A percentile compares a stretch with the other conserved stretches of the same genome.
phyloP scores from a whole-genome alignment of 2,113 vertebrate species.

The Oxyruncus cristatus region DNA sequence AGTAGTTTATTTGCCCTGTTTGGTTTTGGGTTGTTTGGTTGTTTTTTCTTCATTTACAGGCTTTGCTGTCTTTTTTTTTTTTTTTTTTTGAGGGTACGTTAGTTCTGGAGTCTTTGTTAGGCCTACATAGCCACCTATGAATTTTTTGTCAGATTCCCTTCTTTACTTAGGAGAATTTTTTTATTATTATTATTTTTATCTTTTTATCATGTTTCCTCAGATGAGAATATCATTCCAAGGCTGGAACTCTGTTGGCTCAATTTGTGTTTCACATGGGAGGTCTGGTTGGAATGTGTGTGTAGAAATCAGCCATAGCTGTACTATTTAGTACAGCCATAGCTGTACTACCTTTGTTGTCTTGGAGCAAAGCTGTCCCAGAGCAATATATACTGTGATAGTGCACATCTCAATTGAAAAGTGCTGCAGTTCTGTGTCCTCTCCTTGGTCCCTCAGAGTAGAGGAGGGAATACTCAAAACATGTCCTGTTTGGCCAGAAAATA shows the following conservation, averaged over 20 bases:
- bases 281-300: neutral
- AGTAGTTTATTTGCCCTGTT: neutral
- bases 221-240: neutral
- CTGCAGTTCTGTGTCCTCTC: neutral
- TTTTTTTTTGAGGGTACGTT: neutral
- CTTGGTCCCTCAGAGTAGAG: neutral
- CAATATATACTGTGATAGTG: neutral
- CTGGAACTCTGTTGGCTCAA: neutral
- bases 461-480: neutral
- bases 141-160: neutral
- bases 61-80: neutral
- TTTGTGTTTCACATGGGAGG: neutral
- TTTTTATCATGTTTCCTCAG: neutral
- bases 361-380: neutral
- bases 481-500: neutral
- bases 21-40: neutral
- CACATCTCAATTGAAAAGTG: neutral
- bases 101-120: neutral
- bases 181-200: neutral
- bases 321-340: neutral
- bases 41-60: neutral
- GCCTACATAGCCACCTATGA: neutral
- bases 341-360: neutral
- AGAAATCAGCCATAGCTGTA: neutral
- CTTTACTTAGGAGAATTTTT: neutral